A percentile compares a stretch with the other conserved stretches of the same genome.
These are phyloP conservation scores for Rhincodon typus DNA, from an alignment of 2,797 vertebrate species.

Conservation along the genomic window DNA sequence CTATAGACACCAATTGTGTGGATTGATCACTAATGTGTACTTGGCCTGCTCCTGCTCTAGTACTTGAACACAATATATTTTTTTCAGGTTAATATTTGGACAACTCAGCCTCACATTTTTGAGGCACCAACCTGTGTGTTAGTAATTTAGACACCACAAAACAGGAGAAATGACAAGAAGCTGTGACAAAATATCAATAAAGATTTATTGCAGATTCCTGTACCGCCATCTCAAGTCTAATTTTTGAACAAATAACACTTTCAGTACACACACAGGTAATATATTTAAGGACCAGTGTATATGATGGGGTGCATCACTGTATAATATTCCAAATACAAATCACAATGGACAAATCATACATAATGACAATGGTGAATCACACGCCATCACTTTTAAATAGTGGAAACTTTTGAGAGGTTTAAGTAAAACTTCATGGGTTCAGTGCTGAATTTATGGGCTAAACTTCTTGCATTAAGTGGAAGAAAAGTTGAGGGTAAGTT, in stretches of 20 bases:
- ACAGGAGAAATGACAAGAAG: slow-evolving; percentile 16
- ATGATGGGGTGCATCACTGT: background rate
- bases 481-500: background rate
- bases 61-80: slow-evolving; percentile 12
- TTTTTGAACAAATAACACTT: background rate
- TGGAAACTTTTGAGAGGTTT: background rate
- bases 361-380: background rate
- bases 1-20: background rate
- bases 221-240: background rate
- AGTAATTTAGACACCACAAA: slow-evolving; percentile 6
- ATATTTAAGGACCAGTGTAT: background rate
- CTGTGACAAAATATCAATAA: slow-evolving; percentile 33
- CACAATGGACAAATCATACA: too few species aligned
- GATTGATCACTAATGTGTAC: slow-evolving; percentile 19
- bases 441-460: background rate
- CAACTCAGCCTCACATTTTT: background rate
- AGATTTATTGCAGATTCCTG: slow-evolving; percentile 29
- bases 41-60: background rate
- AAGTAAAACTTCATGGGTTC: background rate
- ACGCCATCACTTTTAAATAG: background rate
- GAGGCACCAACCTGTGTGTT: background rate
- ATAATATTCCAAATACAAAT: background rate
- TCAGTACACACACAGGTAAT: background rate
- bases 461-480: background rate
- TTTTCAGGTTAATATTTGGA: slow-evolving; percentile 12